Conservation (phyloP, 2,797 vertebrate genomes). For the Lepus oiostolus region DNA sequence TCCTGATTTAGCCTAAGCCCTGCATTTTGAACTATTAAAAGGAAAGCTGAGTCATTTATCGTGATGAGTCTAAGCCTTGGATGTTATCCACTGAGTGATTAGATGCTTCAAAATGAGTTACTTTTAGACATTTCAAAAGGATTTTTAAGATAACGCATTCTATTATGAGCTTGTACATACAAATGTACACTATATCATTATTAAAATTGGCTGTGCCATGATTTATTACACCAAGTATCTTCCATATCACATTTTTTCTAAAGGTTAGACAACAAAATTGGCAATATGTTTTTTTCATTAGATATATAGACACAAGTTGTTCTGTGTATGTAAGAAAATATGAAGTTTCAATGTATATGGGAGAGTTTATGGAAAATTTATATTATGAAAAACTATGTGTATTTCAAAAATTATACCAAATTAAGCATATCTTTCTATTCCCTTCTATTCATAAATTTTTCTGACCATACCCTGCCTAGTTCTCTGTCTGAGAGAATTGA, state of each 20-base stretch:
- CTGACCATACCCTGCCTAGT: too few species aligned
- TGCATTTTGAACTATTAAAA: conserved; percentile 72
- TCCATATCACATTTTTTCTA: conserved; percentile 18
- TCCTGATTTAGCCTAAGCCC: conserved; percentile 63
- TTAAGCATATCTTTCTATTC: too few species aligned
- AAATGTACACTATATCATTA: conserved; percentile 43
- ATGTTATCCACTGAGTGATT: background rate
- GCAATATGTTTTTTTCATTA: conserved; percentile 47
- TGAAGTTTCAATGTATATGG: background rate
- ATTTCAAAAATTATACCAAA: too few species aligned
- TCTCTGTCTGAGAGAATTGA: background rate
- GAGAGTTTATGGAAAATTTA: too few species aligned
- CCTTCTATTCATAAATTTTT: too few species aligned
- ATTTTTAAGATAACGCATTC: conserved; percentile 64
- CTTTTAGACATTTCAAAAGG: conserved; percentile 68
- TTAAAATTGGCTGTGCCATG: background rate
- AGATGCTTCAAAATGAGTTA: conserved; percentile 59
- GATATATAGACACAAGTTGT: background rate
- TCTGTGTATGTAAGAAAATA: background rate
- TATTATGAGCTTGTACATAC: conserved; percentile 13
- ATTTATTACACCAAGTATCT: conserved; percentile 57
- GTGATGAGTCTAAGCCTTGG: conserved; percentile 63
- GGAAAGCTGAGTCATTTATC: conserved; percentile 69
- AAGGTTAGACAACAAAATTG: conserved; percentile 34
- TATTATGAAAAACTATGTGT: too few species aligned